phyloP scores from a whole-genome alignment of 2,888 invertebrate genomes.

The Phragmatobia fuliginosa region DNA sequence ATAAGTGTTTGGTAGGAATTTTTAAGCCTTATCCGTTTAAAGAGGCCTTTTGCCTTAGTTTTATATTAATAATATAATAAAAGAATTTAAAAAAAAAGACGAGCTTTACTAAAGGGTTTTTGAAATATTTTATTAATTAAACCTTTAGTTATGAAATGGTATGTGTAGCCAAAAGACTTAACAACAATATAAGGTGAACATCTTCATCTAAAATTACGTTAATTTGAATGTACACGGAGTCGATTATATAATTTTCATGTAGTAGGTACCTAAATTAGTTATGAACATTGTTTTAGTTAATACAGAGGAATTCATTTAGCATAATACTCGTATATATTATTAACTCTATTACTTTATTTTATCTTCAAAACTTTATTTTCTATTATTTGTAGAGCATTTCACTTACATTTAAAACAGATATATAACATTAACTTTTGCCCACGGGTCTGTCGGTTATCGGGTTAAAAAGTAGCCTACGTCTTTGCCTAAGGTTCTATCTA shows the following conservation, averaged over 20 bases:
- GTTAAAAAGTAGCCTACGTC: too few relatives aligned
- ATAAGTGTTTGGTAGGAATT: neutral
- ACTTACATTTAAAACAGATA: neutral
- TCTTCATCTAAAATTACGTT: neutral
- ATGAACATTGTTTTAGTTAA: neutral
- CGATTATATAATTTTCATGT: neutral
- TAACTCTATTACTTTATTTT: too few relatives aligned
- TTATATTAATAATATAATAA: too few relatives aligned
- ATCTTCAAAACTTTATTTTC: neutral
- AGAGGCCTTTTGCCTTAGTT: neutral
- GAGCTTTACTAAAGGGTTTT: too few relatives aligned
- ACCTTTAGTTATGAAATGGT: too few relatives aligned
- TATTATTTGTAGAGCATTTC: neutral
- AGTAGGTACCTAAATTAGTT: neutral
- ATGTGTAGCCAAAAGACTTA: neutral
- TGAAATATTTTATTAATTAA: too few relatives aligned
- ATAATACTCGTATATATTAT: too few relatives aligned
- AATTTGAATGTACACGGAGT: neutral
- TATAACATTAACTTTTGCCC: too few relatives aligned
- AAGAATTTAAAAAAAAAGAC: too few relatives aligned
- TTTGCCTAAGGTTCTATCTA: too few relatives aligned
- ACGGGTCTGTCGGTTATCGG: too few relatives aligned
- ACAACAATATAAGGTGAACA: neutral
- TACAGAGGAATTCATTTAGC: neutral
- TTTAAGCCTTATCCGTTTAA: too few relatives aligned